Conservation (phyloP, 2,888 invertebrate species). For the Archips crataeganus region DNA sequence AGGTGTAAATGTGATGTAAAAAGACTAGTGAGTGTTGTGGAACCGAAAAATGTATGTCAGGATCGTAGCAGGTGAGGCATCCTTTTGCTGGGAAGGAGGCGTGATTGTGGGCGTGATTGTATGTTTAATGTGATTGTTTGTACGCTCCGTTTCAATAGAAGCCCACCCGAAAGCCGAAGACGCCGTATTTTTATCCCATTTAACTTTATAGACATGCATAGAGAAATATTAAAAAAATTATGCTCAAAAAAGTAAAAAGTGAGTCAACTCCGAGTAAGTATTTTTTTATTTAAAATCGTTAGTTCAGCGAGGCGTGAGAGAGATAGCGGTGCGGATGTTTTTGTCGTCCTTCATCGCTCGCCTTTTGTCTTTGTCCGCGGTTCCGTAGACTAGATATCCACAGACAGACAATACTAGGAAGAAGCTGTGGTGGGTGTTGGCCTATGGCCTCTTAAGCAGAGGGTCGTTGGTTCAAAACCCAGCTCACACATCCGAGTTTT, state of each 20-base stretch:
- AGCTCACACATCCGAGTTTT: too few species aligned
- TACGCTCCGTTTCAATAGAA: too few species aligned
- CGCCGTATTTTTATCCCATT: not conserved
- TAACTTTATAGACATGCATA: not conserved
- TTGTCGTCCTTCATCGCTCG: constrained; percentile 19
- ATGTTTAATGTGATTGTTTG: too few species aligned
- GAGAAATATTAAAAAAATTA: not conserved
- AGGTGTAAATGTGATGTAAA: too few species aligned
- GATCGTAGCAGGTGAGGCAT: too few species aligned
- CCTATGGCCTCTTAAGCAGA: too few species aligned
- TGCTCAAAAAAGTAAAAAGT: not conserved
- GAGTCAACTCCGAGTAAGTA: not conserved
- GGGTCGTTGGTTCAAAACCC: too few species aligned
- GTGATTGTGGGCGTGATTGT: too few species aligned
- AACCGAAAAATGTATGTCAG: too few species aligned
- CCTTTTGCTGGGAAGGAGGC: too few species aligned
- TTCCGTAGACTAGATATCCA: not conserved
- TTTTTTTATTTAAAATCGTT: constrained; percentile 31
- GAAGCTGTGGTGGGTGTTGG: too few species aligned
- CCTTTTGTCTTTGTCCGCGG: constrained; percentile 8
- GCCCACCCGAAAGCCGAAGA: not conserved
- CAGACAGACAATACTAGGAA: not conserved
- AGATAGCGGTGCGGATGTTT: constrained; percentile 34
- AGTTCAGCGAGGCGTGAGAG: constrained; percentile 23
- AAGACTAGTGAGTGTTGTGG: too few species aligned